Base-by-base conservation (phyloP, 1,140 invertebrate genomes). In the Neodiprion lecontei region DNA sequence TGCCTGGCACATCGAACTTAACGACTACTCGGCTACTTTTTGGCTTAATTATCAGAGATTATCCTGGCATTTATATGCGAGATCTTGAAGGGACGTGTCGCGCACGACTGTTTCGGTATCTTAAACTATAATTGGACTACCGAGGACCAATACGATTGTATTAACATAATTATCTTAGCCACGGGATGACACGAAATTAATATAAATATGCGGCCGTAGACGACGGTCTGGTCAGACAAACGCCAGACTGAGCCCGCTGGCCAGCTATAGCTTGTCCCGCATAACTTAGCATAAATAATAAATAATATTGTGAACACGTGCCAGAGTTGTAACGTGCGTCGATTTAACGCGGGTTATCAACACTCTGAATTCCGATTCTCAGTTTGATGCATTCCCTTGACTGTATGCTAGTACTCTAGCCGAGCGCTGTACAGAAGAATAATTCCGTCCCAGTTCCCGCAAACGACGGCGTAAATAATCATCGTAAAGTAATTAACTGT, bases 221-320 rank as follows among this genome's bases (percentile, higher is more conserved):
- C 81, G 82, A 82, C 81, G 83, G 78, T 76, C 82, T 79, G 78
- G 80, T 85, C 83, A 85, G 84, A 85, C 84, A 78, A 78, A 85
- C 81, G 79, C 82, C 79, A 85, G 84, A 85, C 83, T 73, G 82
- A 84, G 82, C 82, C 82, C 84, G 82, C 80, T 82, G 79, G 83
- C 82, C 83, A 83, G 53, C 77, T 72, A 79, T 84, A 77, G 79
- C 48, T 71, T 47, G 78, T 81, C 75, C 67, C 80, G 84, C 84
- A 86, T 86, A 86, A 86, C 81, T 86, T 85, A 85, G 84, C 84
- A 85, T 85, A 85, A 85, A 84, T 86, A 85, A 84, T 85, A 86
- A 86, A 86, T 84, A 86, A 86, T 85, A 86, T 85, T 85, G 79
- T 83, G 80, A 85, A 84, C 84, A 83, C 84, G 84, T 85, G 84